These are phyloP conservation scores for Rhingia rostrata DNA, from an alignment of 2,888 invertebrate genomes.

Conservation along the genomic window DNA sequence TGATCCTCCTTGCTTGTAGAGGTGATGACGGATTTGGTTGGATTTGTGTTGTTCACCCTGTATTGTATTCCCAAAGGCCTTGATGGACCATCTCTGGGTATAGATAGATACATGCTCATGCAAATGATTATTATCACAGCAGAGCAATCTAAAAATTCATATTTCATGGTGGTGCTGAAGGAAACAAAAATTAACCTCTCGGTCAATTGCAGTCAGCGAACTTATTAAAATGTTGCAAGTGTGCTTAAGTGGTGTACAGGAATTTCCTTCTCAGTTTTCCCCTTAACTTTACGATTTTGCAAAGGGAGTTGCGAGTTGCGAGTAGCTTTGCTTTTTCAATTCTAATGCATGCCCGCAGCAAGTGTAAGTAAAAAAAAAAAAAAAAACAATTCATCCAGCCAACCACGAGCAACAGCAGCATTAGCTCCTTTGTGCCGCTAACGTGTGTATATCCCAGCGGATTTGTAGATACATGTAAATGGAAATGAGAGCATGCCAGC, in stretches of 20 bases:
- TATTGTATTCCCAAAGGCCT: too few species aligned
- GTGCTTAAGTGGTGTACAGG: constrained; percentile 45
- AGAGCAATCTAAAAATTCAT: constrained; percentile 12
- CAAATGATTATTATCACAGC: constrained; percentile 24
- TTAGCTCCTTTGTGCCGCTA: constrained; percentile 42
- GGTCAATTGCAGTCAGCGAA: constrained; percentile 74
- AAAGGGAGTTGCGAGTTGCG: neutral
- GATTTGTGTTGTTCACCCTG: too few species aligned
- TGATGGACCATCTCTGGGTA: constrained; percentile 14
- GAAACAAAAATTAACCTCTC: constrained; percentile 58
- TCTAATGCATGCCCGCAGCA: constrained; percentile 56
- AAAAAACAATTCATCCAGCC: neutral
- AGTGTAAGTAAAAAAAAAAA: constrained; percentile 17
- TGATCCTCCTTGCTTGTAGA: too few species aligned
- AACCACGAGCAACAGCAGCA: constrained; percentile 7
- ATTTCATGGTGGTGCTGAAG: constrained; percentile 19
- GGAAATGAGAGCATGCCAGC: constrained; percentile 44
- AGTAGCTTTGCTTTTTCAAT: constrained; percentile 20
- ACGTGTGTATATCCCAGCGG: constrained; percentile 55
- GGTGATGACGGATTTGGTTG: too few species aligned
- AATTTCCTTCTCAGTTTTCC: constrained; percentile 10
- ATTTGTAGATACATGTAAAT: constrained; percentile 66
- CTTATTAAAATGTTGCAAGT: constrained; percentile 69
- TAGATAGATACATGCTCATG: constrained; percentile 10
- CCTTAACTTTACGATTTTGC: neutral